Evolutionary conservation across 2,797 vertebrate genomes (phyloP), one percentile per base, ranked within the genome.

Genomic region (Xenopus petersii): DNA sequence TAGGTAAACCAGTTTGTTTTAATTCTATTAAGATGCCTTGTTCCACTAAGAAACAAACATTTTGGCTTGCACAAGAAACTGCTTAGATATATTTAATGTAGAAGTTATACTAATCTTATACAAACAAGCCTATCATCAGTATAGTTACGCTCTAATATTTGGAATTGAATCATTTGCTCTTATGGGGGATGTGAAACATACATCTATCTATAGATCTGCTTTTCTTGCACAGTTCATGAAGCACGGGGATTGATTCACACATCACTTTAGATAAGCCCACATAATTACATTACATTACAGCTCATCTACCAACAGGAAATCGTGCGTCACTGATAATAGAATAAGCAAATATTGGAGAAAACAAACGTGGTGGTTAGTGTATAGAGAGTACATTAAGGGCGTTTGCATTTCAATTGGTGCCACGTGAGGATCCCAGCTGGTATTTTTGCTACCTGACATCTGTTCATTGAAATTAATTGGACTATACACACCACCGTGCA

Each of bases 381-480:
- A 70, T 71, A 42, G 66, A 76, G 48, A 75, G 75, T 71, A 76
- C 30, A 71, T 76, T 66, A 76, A 71, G 70, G 68, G 66, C 55
- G 56, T 70, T 64, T 76, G 75, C 75, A 76, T 76, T 76, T 71
- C 55, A 76, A 71, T 71, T 71, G 70, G n/a, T 67, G 64, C 42
- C 75, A 66, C 48, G 12, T 46, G 75, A 76, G 75, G 63, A 12
- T 70, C 71, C 75, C 75, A 76, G 75, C 75, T 76, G 75, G 62
- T 71, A 76, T 51, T 71, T 64, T 64, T 76, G 47, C 64, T 71
- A 71, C 75, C 21, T 36, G 60, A 70, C 75, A 76, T 71, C 75
- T 76, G 75, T 61, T 76, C 67, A 66, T 76, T 76, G 62, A 48
- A 71, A 76, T 76, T 76, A 76, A 76, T 76, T 66, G 75, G 62